Evolutionary conservation across 2,113 vertebrate genomes (phyloP).

Genomic region (Microcebus jonahi): DNA sequence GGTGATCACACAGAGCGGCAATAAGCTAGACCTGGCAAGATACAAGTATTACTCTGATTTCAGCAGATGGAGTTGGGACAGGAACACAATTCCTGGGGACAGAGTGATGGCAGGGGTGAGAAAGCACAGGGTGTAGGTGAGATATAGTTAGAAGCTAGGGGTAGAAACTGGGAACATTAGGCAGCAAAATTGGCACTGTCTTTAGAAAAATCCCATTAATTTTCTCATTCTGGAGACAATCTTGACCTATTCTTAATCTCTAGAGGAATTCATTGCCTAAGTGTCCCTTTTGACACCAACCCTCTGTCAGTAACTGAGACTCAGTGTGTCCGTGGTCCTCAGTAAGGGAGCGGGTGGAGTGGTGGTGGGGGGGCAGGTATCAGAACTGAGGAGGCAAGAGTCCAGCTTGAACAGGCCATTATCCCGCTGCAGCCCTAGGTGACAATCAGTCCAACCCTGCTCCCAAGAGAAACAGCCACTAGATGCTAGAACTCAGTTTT

Average conservation of each 20-base stretch:
- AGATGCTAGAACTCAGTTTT: background rate
- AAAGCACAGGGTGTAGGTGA: background rate
- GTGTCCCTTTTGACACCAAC: background rate
- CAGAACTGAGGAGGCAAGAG: background rate
- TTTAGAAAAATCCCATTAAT: background rate
- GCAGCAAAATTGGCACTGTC: background rate
- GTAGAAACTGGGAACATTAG: background rate
- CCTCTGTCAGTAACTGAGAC: background rate
- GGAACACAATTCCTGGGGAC: background rate
- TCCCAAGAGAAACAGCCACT: background rate
- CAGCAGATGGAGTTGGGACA: background rate
- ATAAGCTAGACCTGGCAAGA: background rate
- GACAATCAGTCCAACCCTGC: background rate
- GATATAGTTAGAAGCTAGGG: background rate
- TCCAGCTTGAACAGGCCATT: background rate
- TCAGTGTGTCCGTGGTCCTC: background rate
- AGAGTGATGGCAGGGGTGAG: background rate
- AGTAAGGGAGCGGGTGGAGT: background rate
- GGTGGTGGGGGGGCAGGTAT: background rate
- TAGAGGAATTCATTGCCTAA: background rate
- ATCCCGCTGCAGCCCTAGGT: too few relatives aligned
- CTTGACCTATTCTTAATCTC: background rate
- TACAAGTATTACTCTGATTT: background rate
- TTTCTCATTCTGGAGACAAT: background rate
- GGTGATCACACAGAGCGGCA: background rate